Conservation (phyloP, 2,113 vertebrate genomes). For the Cervus canadensis region DNA sequence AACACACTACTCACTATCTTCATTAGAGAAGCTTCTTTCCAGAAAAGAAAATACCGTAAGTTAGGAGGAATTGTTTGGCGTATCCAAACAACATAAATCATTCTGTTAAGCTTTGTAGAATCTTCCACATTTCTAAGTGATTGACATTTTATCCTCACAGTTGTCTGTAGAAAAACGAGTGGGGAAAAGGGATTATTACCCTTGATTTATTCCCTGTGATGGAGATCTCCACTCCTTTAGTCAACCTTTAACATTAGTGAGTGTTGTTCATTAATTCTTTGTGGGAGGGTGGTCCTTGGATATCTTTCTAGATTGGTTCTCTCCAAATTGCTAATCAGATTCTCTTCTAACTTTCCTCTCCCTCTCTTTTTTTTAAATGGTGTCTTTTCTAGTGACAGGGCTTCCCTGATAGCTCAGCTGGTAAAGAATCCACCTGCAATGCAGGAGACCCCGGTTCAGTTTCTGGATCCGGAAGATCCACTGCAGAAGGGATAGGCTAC, state of each 20-base stretch:
- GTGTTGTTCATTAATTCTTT: not conserved
- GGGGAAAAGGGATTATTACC: not conserved
- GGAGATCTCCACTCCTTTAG: not conserved
- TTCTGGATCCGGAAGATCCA: not conserved
- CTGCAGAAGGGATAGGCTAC: not conserved
- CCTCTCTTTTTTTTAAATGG: not conserved
- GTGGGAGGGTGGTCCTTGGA: not conserved
- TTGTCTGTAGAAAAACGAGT: not conserved
- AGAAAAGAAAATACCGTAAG: not conserved
- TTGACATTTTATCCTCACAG: not conserved
- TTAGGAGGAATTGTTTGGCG: not conserved
- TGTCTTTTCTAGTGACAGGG: not conserved
- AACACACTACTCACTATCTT: not conserved
- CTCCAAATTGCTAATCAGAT: not conserved
- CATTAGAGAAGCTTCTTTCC: not conserved
- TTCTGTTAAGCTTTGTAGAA: not conserved
- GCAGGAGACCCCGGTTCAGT: not conserved
- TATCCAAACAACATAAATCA: not conserved
- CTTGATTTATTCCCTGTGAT: not conserved
- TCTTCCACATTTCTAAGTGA: not conserved
- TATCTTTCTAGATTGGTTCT: constrained; percentile 5
- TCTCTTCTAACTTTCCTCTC: not conserved
- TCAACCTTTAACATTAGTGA: not conserved
- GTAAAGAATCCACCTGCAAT: not conserved
- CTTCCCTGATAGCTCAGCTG: not conserved